A percentile compares a stretch with the other conserved stretches of the same genome.
phyloP scores from a whole-genome alignment of 2,797 vertebrate species.

The Syngnathus acus region DNA sequence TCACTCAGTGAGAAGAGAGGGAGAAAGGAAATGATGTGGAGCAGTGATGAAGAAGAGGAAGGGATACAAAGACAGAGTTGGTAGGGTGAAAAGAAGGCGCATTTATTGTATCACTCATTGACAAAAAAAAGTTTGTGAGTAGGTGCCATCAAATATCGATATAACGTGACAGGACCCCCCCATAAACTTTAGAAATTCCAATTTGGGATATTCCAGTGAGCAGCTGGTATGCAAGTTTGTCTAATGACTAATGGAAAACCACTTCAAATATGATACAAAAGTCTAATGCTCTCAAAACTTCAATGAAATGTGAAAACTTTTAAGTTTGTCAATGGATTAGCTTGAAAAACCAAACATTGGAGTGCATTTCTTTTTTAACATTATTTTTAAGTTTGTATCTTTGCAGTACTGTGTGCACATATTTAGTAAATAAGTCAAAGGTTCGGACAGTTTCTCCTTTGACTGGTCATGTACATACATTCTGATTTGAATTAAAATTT shows the following conservation, averaged over 20 bases:
- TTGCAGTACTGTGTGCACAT: neutral
- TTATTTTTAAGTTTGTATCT: neutral
- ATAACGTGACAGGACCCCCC: neutral
- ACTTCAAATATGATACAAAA: neutral
- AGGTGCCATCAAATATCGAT: neutral
- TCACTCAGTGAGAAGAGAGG: slow-evolving; percentile 58
- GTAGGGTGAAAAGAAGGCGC: neutral
- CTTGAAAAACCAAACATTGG: neutral
- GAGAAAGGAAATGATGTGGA: slow-evolving; percentile 68
- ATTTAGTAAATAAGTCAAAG: no score
- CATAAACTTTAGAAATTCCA: neutral
- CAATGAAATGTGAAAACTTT: neutral
- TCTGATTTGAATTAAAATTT: neutral
- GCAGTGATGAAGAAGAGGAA: slow-evolving; percentile 28
- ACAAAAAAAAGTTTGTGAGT: neutral
- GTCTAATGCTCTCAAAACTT: neutral
- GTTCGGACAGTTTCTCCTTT: neutral
- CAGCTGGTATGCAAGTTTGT: neutral
- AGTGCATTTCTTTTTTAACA: neutral
- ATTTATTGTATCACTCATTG: neutral
- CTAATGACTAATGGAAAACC: neutral
- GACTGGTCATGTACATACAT: neutral
- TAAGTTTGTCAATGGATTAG: neutral
- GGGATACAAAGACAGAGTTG: neutral
- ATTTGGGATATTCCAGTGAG: neutral